Evolutionary conservation across 2,797 vertebrate genomes (phyloP).

Genomic region (Holocentrus rufus): DNA sequence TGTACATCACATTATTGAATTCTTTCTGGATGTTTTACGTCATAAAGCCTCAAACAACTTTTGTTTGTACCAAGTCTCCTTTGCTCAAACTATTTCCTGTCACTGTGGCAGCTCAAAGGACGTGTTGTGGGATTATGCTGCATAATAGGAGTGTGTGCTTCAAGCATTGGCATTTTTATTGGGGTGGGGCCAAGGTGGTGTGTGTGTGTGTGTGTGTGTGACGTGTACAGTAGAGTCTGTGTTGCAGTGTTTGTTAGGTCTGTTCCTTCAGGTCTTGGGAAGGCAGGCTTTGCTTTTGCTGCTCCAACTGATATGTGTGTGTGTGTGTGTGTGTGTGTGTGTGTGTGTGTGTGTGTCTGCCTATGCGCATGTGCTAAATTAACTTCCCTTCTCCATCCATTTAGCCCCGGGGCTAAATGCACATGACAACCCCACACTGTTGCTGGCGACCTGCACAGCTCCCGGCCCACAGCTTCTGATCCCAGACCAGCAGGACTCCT

Average conservation of each 20-base stretch:
- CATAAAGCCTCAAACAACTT: not conserved
- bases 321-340: constrained; percentile 21
- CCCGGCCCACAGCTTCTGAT: constrained; percentile 41
- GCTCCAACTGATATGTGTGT: constrained; percentile 5
- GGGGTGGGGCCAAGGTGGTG: constrained; percentile 33
- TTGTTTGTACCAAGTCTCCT: constrained; percentile 46
- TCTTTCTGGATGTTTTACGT: too few species aligned
- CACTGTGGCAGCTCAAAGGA: constrained; percentile 53
- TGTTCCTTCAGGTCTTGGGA: constrained; percentile 21
- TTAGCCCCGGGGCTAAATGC: constrained; percentile 55
- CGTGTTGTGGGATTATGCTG: constrained; percentile 53
- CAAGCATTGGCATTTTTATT: constrained; percentile 34
- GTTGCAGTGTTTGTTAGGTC: constrained; percentile 27
- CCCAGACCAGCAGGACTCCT: constrained; percentile 50
- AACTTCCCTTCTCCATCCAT: constrained; percentile 58
- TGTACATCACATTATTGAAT: too few species aligned
- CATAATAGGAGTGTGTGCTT: constrained; percentile 49
- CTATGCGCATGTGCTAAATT: constrained; percentile 41
- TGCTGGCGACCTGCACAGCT: constrained; percentile 53
- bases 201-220: constrained; percentile 10
- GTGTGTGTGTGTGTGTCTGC: constrained; percentile 7
- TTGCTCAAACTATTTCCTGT: constrained; percentile 51
- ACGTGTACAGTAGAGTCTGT: constrained; percentile 19
- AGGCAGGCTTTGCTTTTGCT: constrained; percentile 20
- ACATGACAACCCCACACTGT: constrained; percentile 46